Evolutionary conservation across 2,797 vertebrate genomes (phyloP).

Genomic region (Rhynchotus rufescens): DNA sequence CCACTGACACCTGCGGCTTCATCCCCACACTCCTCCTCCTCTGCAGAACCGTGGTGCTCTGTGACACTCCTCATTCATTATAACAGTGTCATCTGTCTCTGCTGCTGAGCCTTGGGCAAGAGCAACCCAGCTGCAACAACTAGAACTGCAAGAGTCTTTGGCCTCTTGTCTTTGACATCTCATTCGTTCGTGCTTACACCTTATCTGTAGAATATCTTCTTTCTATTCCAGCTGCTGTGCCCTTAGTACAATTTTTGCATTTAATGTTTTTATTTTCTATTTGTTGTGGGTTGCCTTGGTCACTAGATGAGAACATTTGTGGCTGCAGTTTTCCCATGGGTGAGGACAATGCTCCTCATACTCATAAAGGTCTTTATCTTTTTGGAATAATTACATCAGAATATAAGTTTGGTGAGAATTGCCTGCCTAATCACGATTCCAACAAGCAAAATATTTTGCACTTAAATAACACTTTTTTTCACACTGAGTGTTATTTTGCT

Average conservation of each 20-base stretch:
- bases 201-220: background rate
- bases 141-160: background rate
- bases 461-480: background rate
- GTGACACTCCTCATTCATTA: background rate
- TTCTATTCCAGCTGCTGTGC: background rate
- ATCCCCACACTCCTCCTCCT: accelerated
- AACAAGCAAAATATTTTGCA: background rate
- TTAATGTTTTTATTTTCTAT: background rate
- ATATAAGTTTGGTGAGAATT: background rate
- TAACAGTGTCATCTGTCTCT: background rate
- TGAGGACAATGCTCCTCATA: background rate
- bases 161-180: background rate
- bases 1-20: background rate
- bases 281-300: background rate
- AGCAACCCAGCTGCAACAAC: background rate
- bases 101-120: background rate
- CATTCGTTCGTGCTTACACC: background rate
- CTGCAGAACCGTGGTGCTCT: background rate
- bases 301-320: background rate
- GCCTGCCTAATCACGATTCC: background rate
- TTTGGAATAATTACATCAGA: background rate
- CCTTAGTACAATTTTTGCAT: background rate
- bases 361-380: background rate
- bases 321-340: background rate
- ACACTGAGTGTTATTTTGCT: background rate